These are phyloP conservation scores for Rhopilema esculentum DNA, from an alignment of 30 jellyfish, hydroid and myxozoan genomes.

Conservation along the genomic window DNA sequence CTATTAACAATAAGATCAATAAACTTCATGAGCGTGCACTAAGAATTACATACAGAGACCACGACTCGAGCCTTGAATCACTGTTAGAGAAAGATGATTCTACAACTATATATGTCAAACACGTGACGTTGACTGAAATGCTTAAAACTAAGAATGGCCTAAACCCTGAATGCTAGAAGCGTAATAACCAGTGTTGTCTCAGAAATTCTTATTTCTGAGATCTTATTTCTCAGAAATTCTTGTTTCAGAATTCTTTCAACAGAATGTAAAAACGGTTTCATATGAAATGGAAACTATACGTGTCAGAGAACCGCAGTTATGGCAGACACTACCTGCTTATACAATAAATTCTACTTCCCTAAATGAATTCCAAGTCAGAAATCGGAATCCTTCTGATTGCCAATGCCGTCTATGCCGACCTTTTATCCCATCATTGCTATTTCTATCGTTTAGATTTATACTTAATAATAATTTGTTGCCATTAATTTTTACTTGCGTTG, in stretches of 20 bases:
- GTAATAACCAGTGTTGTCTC: background rate
- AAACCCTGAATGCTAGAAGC: slow-evolving; percentile 13
- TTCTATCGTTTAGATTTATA: background rate
- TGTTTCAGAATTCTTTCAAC: slow-evolving; percentile 23
- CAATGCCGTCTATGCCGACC: slow-evolving; percentile 1
- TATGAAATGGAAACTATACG: slow-evolving; percentile 27
- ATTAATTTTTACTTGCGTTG: no score
- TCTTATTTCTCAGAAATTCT: no score
- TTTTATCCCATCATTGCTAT: slow-evolving; percentile 9
- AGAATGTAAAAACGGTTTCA: background rate
- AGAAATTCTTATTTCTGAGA: background rate
- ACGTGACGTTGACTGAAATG: slow-evolving; percentile 18
- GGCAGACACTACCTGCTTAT: slow-evolving; percentile 20
- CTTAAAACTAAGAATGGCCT: background rate
- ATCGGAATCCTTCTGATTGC: slow-evolving; percentile 2
- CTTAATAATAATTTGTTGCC: no score
- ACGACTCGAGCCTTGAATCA: background rate
- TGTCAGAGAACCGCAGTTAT: slow-evolving; percentile 7
- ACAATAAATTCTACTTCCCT: slow-evolving; percentile 24
- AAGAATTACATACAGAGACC: slow-evolving; percentile 15
- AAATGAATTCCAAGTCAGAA: slow-evolving; percentile 1
- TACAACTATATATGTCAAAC: background rate
- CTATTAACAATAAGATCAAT: slow-evolving; percentile 22
- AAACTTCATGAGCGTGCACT: slow-evolving; percentile 38
- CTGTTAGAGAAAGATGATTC: slow-evolving; percentile 8